phyloP scores from a whole-genome alignment of 2,888 invertebrate species.

The Thymelicus acteon region DNA sequence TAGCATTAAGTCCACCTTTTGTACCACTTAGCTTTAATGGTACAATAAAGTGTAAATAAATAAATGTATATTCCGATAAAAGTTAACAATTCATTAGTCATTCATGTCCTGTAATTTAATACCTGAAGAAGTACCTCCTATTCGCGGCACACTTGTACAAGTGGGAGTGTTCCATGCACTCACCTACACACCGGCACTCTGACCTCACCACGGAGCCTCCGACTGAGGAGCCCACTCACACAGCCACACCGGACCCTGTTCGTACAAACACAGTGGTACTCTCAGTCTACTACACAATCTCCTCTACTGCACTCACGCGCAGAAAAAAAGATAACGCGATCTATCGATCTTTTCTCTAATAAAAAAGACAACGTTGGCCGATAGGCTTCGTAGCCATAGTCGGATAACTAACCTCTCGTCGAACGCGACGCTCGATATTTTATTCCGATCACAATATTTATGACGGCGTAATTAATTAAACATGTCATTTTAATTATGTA shows the following conservation, averaged over 20 bases:
- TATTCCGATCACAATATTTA: conserved; percentile 76
- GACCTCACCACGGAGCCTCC: conserved; percentile 68
- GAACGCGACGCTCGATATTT: conserved; percentile 69
- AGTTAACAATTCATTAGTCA: neutral
- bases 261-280: conserved; percentile 79
- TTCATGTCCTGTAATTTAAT: conserved; percentile 16
- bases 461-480: conserved; percentile 78
- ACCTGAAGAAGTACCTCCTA: conserved; percentile 50
- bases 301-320: conserved; percentile 84
- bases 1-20: too few species aligned
- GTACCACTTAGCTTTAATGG: too few species aligned
- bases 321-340: conserved; percentile 83
- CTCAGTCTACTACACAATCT: conserved; percentile 82
- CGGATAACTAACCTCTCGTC: conserved; percentile 71
- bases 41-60: too few species aligned
- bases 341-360: conserved; percentile 82
- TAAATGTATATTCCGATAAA: too few species aligned
- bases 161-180: conserved; percentile 78
- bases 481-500: conserved; percentile 82
- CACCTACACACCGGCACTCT: conserved; percentile 66
- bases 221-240: conserved; percentile 64
- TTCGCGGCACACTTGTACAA: conserved; percentile 63
- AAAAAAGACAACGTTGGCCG: conserved; percentile 69
- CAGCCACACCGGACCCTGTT: conserved; percentile 59
- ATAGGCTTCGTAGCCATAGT: conserved; percentile 73